Base-by-base conservation (phyloP, 2,797 vertebrate species). In the Molossus molossus region DNA sequence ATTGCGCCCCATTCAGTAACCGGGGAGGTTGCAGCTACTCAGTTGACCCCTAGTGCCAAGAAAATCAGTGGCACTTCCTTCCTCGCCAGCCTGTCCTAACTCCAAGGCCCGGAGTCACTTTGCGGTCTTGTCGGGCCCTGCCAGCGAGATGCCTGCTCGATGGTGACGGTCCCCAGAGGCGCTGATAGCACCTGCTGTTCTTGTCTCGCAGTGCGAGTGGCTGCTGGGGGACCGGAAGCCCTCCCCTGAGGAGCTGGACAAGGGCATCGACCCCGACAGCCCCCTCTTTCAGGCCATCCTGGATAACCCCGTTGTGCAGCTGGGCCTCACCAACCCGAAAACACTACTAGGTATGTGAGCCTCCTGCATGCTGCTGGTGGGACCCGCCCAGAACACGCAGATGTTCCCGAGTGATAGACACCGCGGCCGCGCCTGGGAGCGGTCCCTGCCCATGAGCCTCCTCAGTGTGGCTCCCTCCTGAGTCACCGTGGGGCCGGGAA, bases 271-370 rank as follows among this genome's bases (percentile, higher is more conserved):
- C 98, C 99, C 99, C 87, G 98, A 99, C 83, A 99, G 99, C 97
- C 99, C 99, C 20, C 98, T 99, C 86, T 99, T 99, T 95, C 99
- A 99, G 98, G 99, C 99, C 98, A 99, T 99, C 97, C 98, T 99
- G 98, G 99, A 99, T 98, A 99, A 99, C 98, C 99, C 99, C 7
- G 99, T 99, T 83, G 99, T 99, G 98, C 99, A 99, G 96, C 97
- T 99, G 97, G 99, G 99, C 91, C 98, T 99, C 64, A 99, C 99
- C 83, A 99, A 99, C 98, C 99, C 99, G 55, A 99, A 99, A 98
- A 99, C 99, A 75, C 98, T 99, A 82, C 98, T 99, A 94, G 99
- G 99, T 99, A 98, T 75, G 98, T 98, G 75, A 9, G 5, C 3
- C 25, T 58, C 5, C 60, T 60, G 0, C 1, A 9, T 7, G 2